These are phyloP conservation scores for Blastobasis lacticolella DNA, from an alignment of 2,888 invertebrate species.

Conservation along the genomic window DNA sequence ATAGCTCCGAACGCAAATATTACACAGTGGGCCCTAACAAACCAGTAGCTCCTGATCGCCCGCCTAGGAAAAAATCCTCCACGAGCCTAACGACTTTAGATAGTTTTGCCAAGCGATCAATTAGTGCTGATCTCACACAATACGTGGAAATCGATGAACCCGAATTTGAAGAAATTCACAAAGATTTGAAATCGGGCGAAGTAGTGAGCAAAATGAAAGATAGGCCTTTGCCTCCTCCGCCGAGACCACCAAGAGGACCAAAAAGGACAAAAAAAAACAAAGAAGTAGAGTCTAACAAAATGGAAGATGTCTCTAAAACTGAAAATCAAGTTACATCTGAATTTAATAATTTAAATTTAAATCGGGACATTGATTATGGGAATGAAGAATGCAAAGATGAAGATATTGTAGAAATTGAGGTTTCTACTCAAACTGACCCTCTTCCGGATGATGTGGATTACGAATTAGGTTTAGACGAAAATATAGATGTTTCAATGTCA, in stretches of 20 bases:
- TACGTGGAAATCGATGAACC: slow-evolving; percentile 77
- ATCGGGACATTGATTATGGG: no score
- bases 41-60: slow-evolving; percentile 73
- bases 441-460: slow-evolving; percentile 84
- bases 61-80: slow-evolving; percentile 76
- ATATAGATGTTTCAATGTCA: slow-evolving; percentile 60
- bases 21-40: slow-evolving; percentile 76
- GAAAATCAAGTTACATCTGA: slow-evolving; percentile 22
- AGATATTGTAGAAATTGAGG: slow-evolving; percentile 78
- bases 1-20: slow-evolving; percentile 76
- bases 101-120: slow-evolving; percentile 59
- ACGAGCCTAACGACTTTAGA: slow-evolving; percentile 70
- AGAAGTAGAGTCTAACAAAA: slow-evolving; percentile 29
- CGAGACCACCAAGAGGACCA: slow-evolving; percentile 83
- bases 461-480: slow-evolving; percentile 71
- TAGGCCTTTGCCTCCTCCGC: slow-evolving; percentile 89
- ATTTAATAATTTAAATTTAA: slow-evolving; percentile 10
- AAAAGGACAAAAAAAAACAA: slow-evolving; percentile 49
- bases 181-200: slow-evolving; percentile 82
- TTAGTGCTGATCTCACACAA: slow-evolving; percentile 64
- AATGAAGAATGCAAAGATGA: slow-evolving; percentile 27
- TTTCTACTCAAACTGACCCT: slow-evolving; percentile 90
- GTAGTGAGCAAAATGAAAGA: slow-evolving; percentile 88
- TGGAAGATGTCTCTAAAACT: slow-evolving; percentile 8
- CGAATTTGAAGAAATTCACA: slow-evolving; percentile 73